phyloP scores from a whole-genome alignment of 1,140 invertebrate genomes.

The Brachionus angularis region DNA sequence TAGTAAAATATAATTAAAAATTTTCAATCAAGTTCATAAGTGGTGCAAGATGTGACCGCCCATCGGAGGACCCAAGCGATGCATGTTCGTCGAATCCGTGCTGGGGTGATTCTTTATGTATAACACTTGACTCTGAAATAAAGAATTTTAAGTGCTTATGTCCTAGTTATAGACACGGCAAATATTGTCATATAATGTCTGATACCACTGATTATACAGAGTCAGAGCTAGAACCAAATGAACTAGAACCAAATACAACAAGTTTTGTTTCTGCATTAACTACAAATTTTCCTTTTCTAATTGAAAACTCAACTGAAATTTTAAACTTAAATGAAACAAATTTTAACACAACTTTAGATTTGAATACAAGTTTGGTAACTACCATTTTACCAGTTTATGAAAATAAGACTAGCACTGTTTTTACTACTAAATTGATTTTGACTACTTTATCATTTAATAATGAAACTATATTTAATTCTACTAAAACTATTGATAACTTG shows the following conservation, averaged over 20 bases:
- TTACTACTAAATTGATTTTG: no score
- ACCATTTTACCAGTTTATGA: no score
- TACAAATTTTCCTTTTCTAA: no score
- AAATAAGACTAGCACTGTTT: no score
- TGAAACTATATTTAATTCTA: no score
- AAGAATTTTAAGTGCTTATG: slow-evolving; percentile 14
- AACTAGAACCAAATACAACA: neutral
- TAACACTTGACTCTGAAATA: slow-evolving; percentile 6
- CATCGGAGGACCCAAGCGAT: neutral
- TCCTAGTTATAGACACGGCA: neutral
- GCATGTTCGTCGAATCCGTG: slow-evolving; percentile 41
- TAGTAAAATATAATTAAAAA: neutral
- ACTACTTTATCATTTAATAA: no score
- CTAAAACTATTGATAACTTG: no score
- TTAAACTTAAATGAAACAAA: no score
- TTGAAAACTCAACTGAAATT: no score
- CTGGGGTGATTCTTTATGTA: slow-evolving; percentile 34
- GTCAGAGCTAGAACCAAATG: neutral
- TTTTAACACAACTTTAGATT: no score
- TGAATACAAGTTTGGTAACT: no score
- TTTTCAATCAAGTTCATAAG: slow-evolving; percentile 13
- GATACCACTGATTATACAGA: neutral
- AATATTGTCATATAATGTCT: neutral
- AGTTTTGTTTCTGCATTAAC: no score
- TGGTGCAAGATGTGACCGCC: slow-evolving; percentile 22